Evolutionary conservation across 2,888 invertebrate genomes (phyloP).

Genomic region (Scrobipalpa costella): DNA sequence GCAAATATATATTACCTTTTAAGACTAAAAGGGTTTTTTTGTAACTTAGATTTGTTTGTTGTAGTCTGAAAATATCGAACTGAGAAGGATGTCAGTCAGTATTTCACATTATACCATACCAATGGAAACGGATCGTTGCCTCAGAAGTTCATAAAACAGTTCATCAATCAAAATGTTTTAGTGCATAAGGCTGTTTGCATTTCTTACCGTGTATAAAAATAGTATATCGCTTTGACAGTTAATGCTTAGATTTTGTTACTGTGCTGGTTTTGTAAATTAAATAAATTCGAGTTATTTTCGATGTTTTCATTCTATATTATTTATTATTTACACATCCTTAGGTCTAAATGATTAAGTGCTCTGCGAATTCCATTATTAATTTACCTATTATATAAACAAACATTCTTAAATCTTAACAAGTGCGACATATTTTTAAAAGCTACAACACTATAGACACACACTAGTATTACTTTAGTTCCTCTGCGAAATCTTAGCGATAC

Average conservation of each 20-base stretch:
- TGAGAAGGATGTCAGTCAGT: slow-evolving; percentile 19
- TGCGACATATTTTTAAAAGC: no score
- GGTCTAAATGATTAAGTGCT: neutral
- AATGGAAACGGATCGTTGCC: slow-evolving; percentile 4
- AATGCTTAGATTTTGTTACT: slow-evolving; percentile 36
- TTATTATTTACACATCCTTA: neutral
- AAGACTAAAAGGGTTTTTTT: slow-evolving; percentile 66
- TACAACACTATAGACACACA: no score
- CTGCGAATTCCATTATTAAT: no score
- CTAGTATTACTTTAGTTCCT: no score
- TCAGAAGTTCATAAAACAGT: slow-evolving; percentile 17
- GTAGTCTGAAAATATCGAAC: slow-evolving; percentile 18
- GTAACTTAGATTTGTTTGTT: slow-evolving; percentile 32
- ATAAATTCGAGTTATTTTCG: slow-evolving; percentile 56
- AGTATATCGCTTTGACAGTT: slow-evolving; percentile 22
- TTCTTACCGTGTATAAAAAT: slow-evolving; percentile 37
- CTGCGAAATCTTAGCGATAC: no score
- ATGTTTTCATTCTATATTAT: slow-evolving; percentile 19
- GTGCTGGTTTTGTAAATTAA: slow-evolving; percentile 67
- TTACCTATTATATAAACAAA: no score
- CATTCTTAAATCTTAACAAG: no score
- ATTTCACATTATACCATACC: slow-evolving; percentile 14
- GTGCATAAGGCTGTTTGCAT: slow-evolving; percentile 27
- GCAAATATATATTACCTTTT: slow-evolving; percentile 66
- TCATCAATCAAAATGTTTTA: slow-evolving; percentile 17